A percentile compares a stretch with the other conserved stretches of the same genome.
phyloP scores from a whole-genome alignment of 2,113 vertebrate genomes.

The Xenopus borealis region DNA sequence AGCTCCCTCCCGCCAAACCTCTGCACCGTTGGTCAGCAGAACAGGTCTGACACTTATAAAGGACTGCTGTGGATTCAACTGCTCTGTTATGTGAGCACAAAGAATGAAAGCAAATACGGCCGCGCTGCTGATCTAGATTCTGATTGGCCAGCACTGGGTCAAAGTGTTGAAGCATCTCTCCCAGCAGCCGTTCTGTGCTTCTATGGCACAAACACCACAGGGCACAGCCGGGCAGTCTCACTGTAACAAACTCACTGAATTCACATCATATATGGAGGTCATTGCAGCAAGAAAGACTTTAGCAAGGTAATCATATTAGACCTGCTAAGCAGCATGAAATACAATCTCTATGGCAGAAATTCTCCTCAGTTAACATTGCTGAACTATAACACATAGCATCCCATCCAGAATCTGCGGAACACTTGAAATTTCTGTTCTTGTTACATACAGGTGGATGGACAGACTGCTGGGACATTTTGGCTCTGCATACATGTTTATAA shows the following conservation, averaged over 20 bases:
- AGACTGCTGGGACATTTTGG: too few species aligned
- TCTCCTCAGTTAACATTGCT: too few species aligned
- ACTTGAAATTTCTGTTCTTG: too few species aligned
- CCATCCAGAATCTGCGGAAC: too few species aligned
- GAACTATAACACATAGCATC: too few species aligned
- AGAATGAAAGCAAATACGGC: neutral
- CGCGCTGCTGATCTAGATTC: neutral
- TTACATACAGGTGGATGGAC: too few species aligned
- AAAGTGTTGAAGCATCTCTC: neutral
- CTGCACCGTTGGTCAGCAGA: conserved; percentile 68
- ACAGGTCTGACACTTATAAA: conserved; percentile 80
- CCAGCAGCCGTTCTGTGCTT: neutral
- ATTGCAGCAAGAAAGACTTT: neutral
- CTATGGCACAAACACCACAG: neutral
- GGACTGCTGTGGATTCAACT: conserved; percentile 86
- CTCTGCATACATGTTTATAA: too few species aligned
- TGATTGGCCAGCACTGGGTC: neutral
- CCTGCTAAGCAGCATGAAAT: too few species aligned
- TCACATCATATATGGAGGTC: neutral
- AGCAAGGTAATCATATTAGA: too few species aligned
- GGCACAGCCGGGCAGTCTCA: neutral
- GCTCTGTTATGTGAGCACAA: conserved; percentile 76
- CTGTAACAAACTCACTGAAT: too few species aligned
- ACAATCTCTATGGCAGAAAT: too few species aligned
- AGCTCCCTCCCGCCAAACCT: conserved; percentile 64